phyloP scores from a whole-genome alignment of 2,113 vertebrate genomes.

The Dolichallabes microphthalmus region DNA sequence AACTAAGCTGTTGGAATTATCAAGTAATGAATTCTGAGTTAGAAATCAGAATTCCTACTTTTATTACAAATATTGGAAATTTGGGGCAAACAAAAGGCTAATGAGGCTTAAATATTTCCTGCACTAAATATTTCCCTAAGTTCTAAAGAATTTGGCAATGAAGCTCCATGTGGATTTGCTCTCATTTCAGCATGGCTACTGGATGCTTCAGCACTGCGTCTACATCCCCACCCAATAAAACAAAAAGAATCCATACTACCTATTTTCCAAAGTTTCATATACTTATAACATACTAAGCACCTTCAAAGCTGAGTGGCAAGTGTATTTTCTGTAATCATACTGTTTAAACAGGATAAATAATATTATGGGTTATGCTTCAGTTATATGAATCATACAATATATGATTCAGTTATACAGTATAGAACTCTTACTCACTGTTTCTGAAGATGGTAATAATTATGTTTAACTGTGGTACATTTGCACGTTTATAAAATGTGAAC shows the following conservation, averaged over 20 bases:
- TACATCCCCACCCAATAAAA: constrained; percentile 9
- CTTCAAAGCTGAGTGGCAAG: constrained; percentile 18
- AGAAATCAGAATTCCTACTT: not conserved
- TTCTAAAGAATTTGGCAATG: constrained; percentile 1
- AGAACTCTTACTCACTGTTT: constrained; percentile 8
- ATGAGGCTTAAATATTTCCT: not conserved
- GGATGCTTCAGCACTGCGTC: not conserved
- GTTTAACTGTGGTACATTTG: constrained; percentile 23
- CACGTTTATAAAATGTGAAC: constrained; percentile 20
- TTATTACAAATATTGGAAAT: not conserved
- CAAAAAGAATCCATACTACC: constrained; percentile 17
- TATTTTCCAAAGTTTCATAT: constrained; percentile 35
- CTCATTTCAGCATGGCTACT: constrained; percentile 49
- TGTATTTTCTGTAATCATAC: constrained; percentile 3
- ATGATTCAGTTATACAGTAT: not conserved
- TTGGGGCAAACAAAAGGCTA: not conserved
- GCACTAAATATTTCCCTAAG: too few species aligned
- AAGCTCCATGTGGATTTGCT: constrained; percentile 12
- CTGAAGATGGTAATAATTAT: not conserved
- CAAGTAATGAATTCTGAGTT: not conserved
- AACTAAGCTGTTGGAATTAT: constrained; percentile 5
- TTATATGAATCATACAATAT: not conserved
- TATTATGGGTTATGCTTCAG: not conserved
- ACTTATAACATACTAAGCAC: constrained; percentile 9
- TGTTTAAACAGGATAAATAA: not conserved